A percentile compares a stretch with the other conserved stretches of the same genome.
Conservation (phyloP, 1,140 invertebrate species). For the Caerostris darwini region DNA sequence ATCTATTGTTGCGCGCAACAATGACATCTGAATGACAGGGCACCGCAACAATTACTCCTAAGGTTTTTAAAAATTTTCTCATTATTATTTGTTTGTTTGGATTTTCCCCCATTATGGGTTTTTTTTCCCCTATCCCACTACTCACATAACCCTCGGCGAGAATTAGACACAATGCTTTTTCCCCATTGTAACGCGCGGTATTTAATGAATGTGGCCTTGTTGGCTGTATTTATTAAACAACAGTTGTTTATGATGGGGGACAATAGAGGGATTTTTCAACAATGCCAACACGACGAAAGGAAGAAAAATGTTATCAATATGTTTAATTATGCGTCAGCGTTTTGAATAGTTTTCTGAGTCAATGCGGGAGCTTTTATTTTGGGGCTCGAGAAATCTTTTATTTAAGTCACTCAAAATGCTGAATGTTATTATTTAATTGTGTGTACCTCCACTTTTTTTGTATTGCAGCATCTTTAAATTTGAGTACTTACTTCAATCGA, state of each 20-base stretch:
- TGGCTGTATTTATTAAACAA: slow-evolving; percentile 70
- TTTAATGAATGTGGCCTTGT: slow-evolving; percentile 41
- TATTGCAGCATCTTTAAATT: background rate
- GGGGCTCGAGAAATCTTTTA: slow-evolving; percentile 29
- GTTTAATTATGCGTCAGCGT: slow-evolving; percentile 62
- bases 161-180: slow-evolving; percentile 29
- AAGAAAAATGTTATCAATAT: slow-evolving; percentile 72
- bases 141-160: background rate
- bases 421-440: slow-evolving; percentile 27
- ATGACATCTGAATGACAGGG: slow-evolving; percentile 64
- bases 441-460: background rate
- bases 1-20: slow-evolving; percentile 50
- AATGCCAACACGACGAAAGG: slow-evolving; percentile 52
- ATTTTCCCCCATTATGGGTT: background rate
- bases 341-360: background rate
- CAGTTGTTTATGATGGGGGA: slow-evolving; percentile 64
- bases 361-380: slow-evolving; percentile 35
- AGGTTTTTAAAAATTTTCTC: slow-evolving; percentile 50
- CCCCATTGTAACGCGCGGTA: slow-evolving; percentile 1
- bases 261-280: slow-evolving; percentile 28
- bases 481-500: background rate
- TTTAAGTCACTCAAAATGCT: slow-evolving; percentile 31
- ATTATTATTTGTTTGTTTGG: slow-evolving; percentile 44
- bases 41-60: slow-evolving; percentile 5
- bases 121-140: background rate